Evolutionary conservation across 1,140 invertebrate species (phyloP), one percentile per base, ranked within the genome.

Genomic region (Papilio polyxenes): DNA sequence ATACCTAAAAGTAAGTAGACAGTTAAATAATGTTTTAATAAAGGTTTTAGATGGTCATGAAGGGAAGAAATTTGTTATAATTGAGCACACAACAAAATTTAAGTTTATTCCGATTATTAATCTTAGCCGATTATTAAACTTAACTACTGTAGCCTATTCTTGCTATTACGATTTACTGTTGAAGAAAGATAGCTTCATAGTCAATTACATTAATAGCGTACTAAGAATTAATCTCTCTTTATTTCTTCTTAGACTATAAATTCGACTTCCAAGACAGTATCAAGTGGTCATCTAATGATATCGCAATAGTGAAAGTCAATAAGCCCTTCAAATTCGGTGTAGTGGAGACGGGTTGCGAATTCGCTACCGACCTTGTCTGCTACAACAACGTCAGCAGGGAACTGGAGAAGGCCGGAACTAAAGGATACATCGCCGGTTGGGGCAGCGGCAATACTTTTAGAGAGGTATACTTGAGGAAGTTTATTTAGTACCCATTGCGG

Each of bases 231-330:
- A 23, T 40, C 8, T 15, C 10, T 56, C 49, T 53, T 9, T 76
- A 11, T 31, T 82, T 13, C 82, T 51, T 89, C 88, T 9, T 76
- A 94, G 93, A 94, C 49, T 94, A 94, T 84, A 93, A 94, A 83
- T 94, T 94, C 81, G 92, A 93, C 83, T 94, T 93, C 85, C 90
- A 92, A 90, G 93, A 94, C 83, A 93, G 92, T 44, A 89, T 92
- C 23, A 93, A 93, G 82, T 94, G 93, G 93, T 93, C 93, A 6
- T 92, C 93, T 0, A 94, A 94, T 80, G 93, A 94, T 59, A 94
- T 94, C 77, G 93, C 93, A 5, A 91, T 94, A 11, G 92, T 94
- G 8, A 93, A 92, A 89, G 93, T 94, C 8, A 87, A 93, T 31
- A 92, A 89, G 72, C 88, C 91, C 1, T 94, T 94, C 75, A 94